Base-by-base conservation (phyloP, 2,113 vertebrate species). In the Heterochromis multidens region DNA sequence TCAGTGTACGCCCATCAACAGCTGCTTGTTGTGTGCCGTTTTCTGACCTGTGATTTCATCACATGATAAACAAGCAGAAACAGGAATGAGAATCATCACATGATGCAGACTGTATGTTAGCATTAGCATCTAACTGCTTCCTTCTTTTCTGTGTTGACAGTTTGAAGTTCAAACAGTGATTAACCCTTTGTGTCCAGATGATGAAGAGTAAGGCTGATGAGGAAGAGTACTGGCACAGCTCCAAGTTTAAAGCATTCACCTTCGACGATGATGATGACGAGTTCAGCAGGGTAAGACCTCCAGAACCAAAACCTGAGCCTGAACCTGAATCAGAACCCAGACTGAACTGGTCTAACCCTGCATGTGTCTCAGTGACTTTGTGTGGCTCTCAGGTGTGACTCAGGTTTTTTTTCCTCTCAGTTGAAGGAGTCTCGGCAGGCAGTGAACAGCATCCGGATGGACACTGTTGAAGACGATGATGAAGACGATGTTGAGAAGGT, bases 201-300 rank as follows among this genome's bases (percentile, higher is more conserved):
- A 97, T 90, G 92, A 94, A 97, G 89, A 94, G 87, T 85, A 97
- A 97, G 84, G 92, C 94, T 12, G 98, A 99, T 79, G 98, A 99
- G 85, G 98, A 99, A 37, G 98, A 99, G 3, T 99, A 99, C 77
- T 99, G 98, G 98, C 96, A 99, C 92, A 97, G 96, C 92, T 98
- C 97, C 88, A 99, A 98, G 93, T 98, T 96, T 74, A 97, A 96
- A 92, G 97, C 98, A 9, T 99, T 99, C 87, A 97, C 97, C 21
- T 99, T 99, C 79, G 98, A 99, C 1, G 97, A 99, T 5, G 98
- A 99, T 7, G 98, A 99, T 58, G 98, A 99, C 43, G 97, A 98
- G 46, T 96, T 97, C 17, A 97, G 96, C 8, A 95, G 96, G 96
- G 98, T 98, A 83, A 79, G 87, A 62, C 25, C 40, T 70, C 40